Evolutionary conservation across 2,113 vertebrate genomes (phyloP).

Genomic region (Mustela nigripes): DNA sequence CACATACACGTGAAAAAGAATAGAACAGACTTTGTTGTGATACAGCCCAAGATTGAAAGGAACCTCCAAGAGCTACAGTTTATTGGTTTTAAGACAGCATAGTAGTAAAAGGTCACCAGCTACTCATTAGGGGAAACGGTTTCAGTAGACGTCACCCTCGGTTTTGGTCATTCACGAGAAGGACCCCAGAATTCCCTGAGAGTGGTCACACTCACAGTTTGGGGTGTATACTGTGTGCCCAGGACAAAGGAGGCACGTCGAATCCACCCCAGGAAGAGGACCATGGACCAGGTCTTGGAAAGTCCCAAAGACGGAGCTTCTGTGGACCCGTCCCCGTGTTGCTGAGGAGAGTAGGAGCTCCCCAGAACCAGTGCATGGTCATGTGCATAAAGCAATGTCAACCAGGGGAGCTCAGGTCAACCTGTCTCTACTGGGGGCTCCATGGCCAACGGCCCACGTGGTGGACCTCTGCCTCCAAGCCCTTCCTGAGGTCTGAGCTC

Average conservation of each 20-base stretch:
- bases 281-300: accelerated
- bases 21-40: not conserved
- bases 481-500: not conserved
- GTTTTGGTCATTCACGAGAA: not conserved
- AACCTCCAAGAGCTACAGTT: not conserved
- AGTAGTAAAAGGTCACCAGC: accelerated
- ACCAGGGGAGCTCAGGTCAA: not conserved
- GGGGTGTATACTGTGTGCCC: accelerated
- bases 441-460: accelerated
- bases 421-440: not conserved
- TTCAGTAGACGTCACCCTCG: not conserved
- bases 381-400: not conserved
- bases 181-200: not conserved
- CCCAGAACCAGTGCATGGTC: not conserved
- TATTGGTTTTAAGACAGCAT: not conserved
- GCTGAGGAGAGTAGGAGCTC: accelerated
- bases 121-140: accelerated
- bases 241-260: not conserved
- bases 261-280: not conserved
- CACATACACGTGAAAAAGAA: not conserved
- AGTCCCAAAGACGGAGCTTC: not conserved
- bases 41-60: not conserved
- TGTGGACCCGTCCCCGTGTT: not conserved
- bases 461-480: not conserved
- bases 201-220: accelerated